phyloP scores from a whole-genome alignment of 2,888 invertebrate species.

The Eulithis prunata region DNA sequence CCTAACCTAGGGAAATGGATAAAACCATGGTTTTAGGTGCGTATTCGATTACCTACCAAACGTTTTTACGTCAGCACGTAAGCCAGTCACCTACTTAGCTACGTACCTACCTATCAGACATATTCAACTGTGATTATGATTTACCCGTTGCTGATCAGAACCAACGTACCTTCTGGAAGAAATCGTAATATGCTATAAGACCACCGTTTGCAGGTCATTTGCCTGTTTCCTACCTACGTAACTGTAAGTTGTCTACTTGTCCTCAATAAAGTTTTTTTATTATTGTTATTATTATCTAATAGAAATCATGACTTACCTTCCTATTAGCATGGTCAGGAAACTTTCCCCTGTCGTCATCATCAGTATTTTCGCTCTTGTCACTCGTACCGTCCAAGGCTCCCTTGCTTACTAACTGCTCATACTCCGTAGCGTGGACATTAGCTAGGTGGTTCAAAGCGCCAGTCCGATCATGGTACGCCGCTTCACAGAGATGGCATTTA shows the following conservation, averaged over 20 bases:
- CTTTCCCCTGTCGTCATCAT: conserved; percentile 89
- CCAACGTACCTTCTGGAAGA: too few relatives aligned
- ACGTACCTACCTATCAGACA: too few relatives aligned
- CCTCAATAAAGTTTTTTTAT: too few relatives aligned
- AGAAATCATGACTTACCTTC: conserved; percentile 83
- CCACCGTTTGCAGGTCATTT: too few relatives aligned
- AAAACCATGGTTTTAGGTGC: conserved; percentile 1
- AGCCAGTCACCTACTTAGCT: too few relatives aligned
- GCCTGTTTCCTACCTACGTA: too few relatives aligned
- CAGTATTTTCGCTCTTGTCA: conserved; percentile 87
- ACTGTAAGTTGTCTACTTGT: too few relatives aligned
- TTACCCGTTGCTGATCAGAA: too few relatives aligned
- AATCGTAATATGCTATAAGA: too few relatives aligned
- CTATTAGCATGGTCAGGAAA: conserved; percentile 94
- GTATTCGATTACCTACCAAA: too few relatives aligned
- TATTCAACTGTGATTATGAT: not conserved
- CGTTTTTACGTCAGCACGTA: not conserved
- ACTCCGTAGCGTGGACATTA: conserved; percentile 89
- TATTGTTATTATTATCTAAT: not conserved
- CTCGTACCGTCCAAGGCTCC: conserved; percentile 86
- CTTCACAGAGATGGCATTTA: conserved; percentile 97
- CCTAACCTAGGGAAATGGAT: not conserved
- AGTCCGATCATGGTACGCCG: conserved; percentile 91
- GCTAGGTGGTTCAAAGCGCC: conserved; percentile 93
- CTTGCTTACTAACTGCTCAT: conserved; percentile 91